A percentile compares a stretch with the other conserved stretches of the same genome.
Conservation (phyloP, 2,113 vertebrate species). For the Antechinus flavipes region DNA sequence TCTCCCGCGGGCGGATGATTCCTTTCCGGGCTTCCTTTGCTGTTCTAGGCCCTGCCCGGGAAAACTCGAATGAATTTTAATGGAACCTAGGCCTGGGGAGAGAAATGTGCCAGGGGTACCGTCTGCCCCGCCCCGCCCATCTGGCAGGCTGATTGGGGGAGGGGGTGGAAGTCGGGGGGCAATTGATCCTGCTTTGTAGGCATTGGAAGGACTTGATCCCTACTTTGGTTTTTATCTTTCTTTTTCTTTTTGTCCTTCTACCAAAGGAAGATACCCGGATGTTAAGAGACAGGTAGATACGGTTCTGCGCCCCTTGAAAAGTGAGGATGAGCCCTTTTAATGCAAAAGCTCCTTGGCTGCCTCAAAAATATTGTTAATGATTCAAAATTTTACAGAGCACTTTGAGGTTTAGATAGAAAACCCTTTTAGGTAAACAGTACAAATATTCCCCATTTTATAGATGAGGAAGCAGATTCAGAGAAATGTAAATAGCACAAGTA, state of each 20-base stretch:
- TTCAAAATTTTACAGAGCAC: not conserved
- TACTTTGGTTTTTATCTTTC: rapidly evolving
- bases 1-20: too few species aligned
- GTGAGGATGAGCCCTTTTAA: not conserved
- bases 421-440: not conserved
- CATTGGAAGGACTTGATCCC: not conserved
- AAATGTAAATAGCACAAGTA: too few species aligned
- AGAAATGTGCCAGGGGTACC: not conserved
- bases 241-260: not conserved
- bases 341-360: not conserved
- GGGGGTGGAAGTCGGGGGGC: not conserved
- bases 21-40: rapidly evolving
- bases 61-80: rapidly evolving
- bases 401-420: not conserved
- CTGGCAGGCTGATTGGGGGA: too few species aligned
- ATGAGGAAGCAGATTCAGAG: too few species aligned
- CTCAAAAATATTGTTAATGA: not conserved
- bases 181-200: not conserved
- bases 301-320: not conserved
- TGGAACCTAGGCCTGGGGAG: not conserved
- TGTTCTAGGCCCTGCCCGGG: rapidly evolving
- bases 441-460: not conserved
- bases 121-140: not conserved
- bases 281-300: not conserved
- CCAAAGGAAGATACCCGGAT: too few species aligned